Evolutionary conservation across 2,888 invertebrate species (phyloP).

Genomic region (Polydrusus cervinus): DNA sequence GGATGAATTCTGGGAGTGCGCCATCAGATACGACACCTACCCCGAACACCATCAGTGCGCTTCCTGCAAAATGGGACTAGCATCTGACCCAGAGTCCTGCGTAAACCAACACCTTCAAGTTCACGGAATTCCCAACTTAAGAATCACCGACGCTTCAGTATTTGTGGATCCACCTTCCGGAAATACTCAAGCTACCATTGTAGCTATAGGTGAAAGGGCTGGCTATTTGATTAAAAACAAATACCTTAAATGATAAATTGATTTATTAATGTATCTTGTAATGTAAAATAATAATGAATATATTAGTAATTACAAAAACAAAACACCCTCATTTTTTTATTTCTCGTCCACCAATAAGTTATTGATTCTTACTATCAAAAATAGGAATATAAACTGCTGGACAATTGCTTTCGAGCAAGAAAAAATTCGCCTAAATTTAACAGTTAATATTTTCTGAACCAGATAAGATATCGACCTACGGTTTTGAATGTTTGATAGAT

Average conservation of each 20-base stretch:
- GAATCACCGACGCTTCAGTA: conserved; percentile 57
- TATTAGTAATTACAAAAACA: no score
- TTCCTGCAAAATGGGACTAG: conserved; percentile 84
- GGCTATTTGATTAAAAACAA: conserved; percentile 52
- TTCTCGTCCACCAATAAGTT: no score
- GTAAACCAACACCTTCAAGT: conserved; percentile 53
- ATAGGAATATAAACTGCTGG: no score
- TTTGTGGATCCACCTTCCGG: conserved; percentile 52
- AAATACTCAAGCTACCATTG: conserved; percentile 55
- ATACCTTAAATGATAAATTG: conserved; percentile 9
- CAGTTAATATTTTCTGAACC: no score
- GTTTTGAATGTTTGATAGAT: no score
- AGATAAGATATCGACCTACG: no score
- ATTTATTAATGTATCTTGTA: not conserved
- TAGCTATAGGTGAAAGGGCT: conserved; percentile 58
- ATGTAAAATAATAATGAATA: not conserved
- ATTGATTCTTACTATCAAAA: no score
- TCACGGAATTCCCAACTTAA: conserved; percentile 55
- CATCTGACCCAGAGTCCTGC: conserved; percentile 79
- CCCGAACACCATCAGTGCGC: conserved; percentile 86
- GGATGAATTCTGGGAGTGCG: conserved; percentile 82
- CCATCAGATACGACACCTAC: conserved; percentile 78
- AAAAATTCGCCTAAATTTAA: no score
- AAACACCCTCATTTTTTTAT: no score
- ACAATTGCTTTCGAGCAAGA: no score